A percentile compares a stretch with the other conserved stretches of the same genome.
Conservation (phyloP, 2,113 vertebrate genomes). For the Bos javanicus region DNA sequence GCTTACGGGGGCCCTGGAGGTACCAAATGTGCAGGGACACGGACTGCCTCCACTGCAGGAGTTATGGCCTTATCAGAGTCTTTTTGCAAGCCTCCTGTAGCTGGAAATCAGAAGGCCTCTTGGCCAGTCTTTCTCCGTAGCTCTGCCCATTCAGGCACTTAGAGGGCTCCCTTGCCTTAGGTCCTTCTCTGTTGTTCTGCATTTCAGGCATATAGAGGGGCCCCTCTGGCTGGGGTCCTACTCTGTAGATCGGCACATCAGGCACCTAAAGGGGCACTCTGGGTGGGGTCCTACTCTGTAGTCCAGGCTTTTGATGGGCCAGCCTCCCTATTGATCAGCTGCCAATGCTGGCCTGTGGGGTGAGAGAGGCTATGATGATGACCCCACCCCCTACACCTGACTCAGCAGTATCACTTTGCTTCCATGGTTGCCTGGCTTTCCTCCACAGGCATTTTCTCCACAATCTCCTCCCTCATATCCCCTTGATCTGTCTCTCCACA, state of each 20-base stretch:
- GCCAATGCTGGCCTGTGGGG: background rate
- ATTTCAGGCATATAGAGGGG: background rate
- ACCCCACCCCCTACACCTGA: background rate
- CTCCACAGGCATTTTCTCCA: background rate
- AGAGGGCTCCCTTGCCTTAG: background rate
- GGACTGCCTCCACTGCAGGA: background rate
- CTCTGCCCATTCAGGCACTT: background rate
- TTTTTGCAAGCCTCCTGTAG: background rate
- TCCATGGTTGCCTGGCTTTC: background rate
- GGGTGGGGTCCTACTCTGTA: background rate
- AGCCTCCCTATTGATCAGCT: background rate
- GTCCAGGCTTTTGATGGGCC: background rate
- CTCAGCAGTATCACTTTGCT: background rate
- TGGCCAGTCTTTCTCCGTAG: background rate
- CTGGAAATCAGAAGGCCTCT: background rate
- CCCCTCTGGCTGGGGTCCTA: background rate
- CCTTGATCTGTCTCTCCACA: background rate
- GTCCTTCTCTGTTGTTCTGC: background rate
- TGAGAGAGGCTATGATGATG: background rate
- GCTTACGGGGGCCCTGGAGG: fast-evolving
- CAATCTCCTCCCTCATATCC: background rate
- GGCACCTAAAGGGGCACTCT: too few relatives aligned
- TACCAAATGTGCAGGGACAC: background rate
- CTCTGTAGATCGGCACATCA: background rate
- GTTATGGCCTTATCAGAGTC: background rate